phyloP scores from a whole-genome alignment of 2,797 vertebrate species.

The Menidia menidia region DNA sequence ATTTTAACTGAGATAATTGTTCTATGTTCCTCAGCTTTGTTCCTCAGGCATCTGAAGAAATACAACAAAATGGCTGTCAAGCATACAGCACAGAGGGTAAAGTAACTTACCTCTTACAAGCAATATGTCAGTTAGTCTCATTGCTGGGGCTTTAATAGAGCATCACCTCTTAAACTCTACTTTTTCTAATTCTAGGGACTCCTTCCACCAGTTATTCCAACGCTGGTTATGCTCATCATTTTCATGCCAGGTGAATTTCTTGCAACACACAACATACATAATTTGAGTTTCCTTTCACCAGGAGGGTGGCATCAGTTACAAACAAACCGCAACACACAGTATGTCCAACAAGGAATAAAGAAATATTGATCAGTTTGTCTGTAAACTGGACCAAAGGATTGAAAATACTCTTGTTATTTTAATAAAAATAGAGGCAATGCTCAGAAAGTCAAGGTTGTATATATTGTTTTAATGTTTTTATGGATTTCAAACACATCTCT shows the following conservation, averaged over 20 bases:
- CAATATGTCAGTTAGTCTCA: neutral
- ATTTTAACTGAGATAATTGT: neutral
- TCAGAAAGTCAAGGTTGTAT: too few species aligned
- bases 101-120: neutral
- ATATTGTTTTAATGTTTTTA: too few species aligned
- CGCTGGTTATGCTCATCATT: slow-evolving; percentile 30
- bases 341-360: neutral
- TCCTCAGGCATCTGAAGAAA: slow-evolving; percentile 13
- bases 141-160: neutral
- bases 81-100: slow-evolving; percentile 49
- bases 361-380: neutral
- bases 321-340: neutral
- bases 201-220: slow-evolving; percentile 9
- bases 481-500: neutral
- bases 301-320: neutral
- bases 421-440: too few species aligned
- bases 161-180: neutral
- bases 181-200: slow-evolving; percentile 40
- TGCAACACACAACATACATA: neutral
- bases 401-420: neutral
- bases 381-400: neutral
- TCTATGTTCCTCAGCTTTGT: slow-evolving; percentile 10
- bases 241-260: slow-evolving; percentile 60
- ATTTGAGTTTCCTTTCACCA: neutral
- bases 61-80: slow-evolving; percentile 39